Base-by-base conservation (phyloP, 2,113 vertebrate species). In the Vicugna pacos region DNA sequence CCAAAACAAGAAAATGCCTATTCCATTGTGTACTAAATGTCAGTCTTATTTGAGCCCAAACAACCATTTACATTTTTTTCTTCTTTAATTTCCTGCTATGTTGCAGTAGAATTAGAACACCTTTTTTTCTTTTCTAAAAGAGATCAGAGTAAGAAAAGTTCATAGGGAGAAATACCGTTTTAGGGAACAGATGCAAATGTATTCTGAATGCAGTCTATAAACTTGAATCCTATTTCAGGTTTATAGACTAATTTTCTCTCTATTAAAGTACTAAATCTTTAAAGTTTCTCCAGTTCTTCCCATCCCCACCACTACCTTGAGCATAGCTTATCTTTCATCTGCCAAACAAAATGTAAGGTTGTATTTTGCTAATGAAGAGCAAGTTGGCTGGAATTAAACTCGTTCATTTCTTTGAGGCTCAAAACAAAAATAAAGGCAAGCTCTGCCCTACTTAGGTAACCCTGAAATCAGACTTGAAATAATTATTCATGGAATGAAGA, bases 401-500 rank as follows among this genome's bases (percentile, higher is more conserved):
- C 11, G 3, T 72, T 50, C 52, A 30, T 81, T 67, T 67, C 35
- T 96, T 91, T 95, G 50, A 97, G 3, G 5, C 4, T 69, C 64
- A 56, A 86, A 93, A 96, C 42, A 88, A 82, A 93, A 96, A 73
- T 72, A 97, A 97, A 89, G 24, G 81, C 42, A 92, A 95, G 52
- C 3, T 82, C 82, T 98, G 79, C 79, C 24, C 32, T 95, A 73
- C 73, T 98, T 97, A 94, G 91, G 65, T 82, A 98, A 95, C 81
- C 98, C n/a, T 86, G 85, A 98, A 97, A 83, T 92, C 67, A 77
- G 95, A 96, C 48, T 80, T 94, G 93, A 98, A 97, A 98, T 98
- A 98, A 98, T 98, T 98, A 93, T 97, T 90, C 60, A 42, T 72
- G 32, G 91, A 98, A 97, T 69, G 64, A 92, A 97, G 92, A 98